phyloP scores from a whole-genome alignment of 2,797 vertebrate genomes.

The Brotula barbata region DNA sequence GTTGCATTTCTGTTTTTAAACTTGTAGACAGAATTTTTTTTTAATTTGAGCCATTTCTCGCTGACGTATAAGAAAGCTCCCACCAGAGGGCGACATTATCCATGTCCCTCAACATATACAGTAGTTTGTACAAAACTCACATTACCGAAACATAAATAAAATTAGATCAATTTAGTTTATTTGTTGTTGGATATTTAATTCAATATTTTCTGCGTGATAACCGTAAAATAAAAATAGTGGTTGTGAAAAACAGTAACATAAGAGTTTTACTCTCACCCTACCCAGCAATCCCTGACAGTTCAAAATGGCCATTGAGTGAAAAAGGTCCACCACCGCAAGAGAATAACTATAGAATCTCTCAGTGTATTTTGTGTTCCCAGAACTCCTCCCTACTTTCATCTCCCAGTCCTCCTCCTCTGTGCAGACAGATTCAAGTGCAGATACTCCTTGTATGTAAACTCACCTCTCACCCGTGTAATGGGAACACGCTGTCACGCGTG shows the following conservation, averaged over 20 bases:
- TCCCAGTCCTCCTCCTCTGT: constrained; percentile 15
- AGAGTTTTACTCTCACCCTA: too few relatives aligned
- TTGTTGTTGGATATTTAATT: not conserved
- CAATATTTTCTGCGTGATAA: not conserved
- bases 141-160: too few relatives aligned
- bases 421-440: constrained; percentile 50
- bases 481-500: constrained; percentile 40
- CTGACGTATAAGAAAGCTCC: too few relatives aligned
- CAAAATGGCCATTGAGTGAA: not conserved
- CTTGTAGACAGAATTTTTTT: too few relatives aligned
- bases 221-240: not conserved
- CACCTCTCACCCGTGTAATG: constrained; percentile 54
- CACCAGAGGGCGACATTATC: too few relatives aligned
- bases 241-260: constrained; percentile 1
- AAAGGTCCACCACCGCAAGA: not conserved
- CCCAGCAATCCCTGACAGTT: not conserved
- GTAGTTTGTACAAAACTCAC: too few relatives aligned
- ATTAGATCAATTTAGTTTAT: too few relatives aligned
- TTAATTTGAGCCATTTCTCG: too few relatives aligned
- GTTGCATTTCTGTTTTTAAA: too few relatives aligned
- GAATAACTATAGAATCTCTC: constrained; percentile 7
- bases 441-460: constrained; percentile 58
- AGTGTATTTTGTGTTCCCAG: not conserved
- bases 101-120: too few relatives aligned
- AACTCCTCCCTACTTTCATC: not conserved